A percentile compares a stretch with the other conserved stretches of the same genome.
phyloP scores from a whole-genome alignment of 1,140 invertebrate genomes.

The Pararge aegeria region DNA sequence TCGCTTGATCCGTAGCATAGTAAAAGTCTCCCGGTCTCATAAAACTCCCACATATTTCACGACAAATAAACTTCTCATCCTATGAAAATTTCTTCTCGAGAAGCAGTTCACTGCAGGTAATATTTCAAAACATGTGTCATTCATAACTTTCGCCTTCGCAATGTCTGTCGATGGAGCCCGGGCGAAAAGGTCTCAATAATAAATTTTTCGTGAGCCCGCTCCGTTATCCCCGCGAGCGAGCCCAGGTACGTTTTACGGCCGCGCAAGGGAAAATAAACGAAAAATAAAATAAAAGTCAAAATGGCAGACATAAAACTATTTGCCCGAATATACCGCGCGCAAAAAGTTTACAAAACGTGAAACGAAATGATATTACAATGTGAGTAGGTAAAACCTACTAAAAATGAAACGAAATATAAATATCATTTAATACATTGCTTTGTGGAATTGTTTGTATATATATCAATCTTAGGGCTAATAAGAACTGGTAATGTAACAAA shows the following conservation, averaged over 20 bases:
- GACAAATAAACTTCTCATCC: slow-evolving; percentile 77
- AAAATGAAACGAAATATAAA: not conserved
- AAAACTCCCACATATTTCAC: slow-evolving; percentile 77
- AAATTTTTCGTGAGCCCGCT: slow-evolving; percentile 77
- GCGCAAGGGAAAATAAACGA: slow-evolving; percentile 77
- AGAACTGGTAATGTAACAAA: no score
- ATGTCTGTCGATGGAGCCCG: slow-evolving; percentile 77
- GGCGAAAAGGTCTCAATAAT: slow-evolving; percentile 78
- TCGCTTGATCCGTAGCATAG: slow-evolving; percentile 70
- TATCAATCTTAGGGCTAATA: no score
- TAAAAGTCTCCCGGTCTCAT: slow-evolving; percentile 66
- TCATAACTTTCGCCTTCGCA: slow-evolving; percentile 78
- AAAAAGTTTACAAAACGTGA: slow-evolving; percentile 63
- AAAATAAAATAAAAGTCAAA: slow-evolving; percentile 80
- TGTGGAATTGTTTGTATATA: not conserved
- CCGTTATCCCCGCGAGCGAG: slow-evolving; percentile 68
- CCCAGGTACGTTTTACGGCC: slow-evolving; percentile 77
- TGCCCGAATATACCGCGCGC: slow-evolving; percentile 61
- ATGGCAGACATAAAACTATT: slow-evolving; percentile 77
- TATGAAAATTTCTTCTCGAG: slow-evolving; percentile 68
- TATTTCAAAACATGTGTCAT: slow-evolving; percentile 80
- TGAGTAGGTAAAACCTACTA: slow-evolving; percentile 7
- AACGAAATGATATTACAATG: slow-evolving; percentile 47
- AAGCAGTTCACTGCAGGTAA: slow-evolving; percentile 75
- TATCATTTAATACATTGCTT: not conserved